phyloP scores from a whole-genome alignment of 2,797 vertebrate species.

The Pachyuromys duprasi region DNA sequence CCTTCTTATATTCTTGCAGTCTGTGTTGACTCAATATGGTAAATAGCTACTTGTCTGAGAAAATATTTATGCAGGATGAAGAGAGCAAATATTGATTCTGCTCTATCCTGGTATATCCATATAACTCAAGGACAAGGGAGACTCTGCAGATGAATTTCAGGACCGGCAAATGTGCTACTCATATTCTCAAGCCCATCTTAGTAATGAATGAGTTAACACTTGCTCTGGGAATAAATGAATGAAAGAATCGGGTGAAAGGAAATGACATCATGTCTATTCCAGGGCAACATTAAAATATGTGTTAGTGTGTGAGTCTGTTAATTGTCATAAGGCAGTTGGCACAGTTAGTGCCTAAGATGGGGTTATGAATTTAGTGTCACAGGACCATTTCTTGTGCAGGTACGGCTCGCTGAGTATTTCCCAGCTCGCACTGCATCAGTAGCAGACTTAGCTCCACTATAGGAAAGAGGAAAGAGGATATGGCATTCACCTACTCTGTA shows the following conservation, averaged over 20 bases:
- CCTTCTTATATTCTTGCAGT: conserved; percentile 43
- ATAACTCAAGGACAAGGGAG: conserved; percentile 70
- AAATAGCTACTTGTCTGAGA: conserved; percentile 71
- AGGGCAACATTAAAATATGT: not conserved
- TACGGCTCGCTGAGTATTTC: not conserved
- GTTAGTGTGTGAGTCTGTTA: not conserved
- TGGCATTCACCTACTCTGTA: not conserved
- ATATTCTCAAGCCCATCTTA: conserved; percentile 34
- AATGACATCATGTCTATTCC: conserved; percentile 46
- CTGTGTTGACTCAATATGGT: conserved; percentile 66
- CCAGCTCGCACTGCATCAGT: not conserved
- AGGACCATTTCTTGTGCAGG: not conserved
- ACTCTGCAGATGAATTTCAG: conserved; percentile 46
- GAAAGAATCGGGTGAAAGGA: conserved; percentile 32
- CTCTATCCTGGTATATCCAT: conserved; percentile 58
- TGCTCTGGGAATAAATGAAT: conserved; percentile 33
- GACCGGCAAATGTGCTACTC: conserved; percentile 47
- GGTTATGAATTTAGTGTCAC: not conserved
- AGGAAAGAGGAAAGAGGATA: not conserved
- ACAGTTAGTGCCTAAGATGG: not conserved
- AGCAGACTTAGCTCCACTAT: not conserved
- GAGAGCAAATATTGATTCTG: conserved; percentile 77
- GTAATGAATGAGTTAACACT: conserved; percentile 50
- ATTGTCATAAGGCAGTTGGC: not conserved
- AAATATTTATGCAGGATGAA: conserved; percentile 77